Evolutionary conservation across 2,888 invertebrate genomes (phyloP).

Genomic region (Chironomus riparius): DNA sequence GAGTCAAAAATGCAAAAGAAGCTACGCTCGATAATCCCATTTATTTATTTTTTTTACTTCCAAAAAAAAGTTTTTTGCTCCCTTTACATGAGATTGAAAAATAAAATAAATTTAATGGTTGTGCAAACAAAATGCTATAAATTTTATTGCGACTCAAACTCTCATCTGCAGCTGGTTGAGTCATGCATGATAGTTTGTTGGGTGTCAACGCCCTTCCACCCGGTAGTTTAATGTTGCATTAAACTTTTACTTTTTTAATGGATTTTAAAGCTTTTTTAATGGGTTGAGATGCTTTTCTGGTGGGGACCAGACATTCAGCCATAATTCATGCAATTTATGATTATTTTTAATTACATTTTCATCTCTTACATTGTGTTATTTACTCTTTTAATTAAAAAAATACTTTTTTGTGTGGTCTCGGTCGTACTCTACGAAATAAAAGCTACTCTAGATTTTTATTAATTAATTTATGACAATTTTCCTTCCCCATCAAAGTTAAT

Average conservation of each 20-base stretch:
- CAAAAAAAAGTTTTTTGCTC: neutral
- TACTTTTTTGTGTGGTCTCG: conserved; percentile 2
- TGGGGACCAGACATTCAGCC: neutral
- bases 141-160: neutral
- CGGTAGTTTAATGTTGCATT: neutral
- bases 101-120: conserved; percentile 19
- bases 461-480: too few relatives aligned
- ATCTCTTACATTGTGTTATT: neutral
- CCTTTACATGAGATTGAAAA: neutral
- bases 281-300: neutral
- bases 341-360: conserved; percentile 23
- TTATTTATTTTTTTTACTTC: too few relatives aligned
- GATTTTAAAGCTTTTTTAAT: neutral
- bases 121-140: conserved; percentile 14
- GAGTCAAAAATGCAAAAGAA: neutral
- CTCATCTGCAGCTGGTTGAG: neutral
- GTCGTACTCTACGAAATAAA: neutral
- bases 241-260: neutral
- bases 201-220: neutral
- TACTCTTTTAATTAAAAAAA: conserved; percentile 23
- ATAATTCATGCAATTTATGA: conserved; percentile 17
- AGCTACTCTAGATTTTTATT: neutral
- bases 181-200: neutral
- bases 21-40: conserved; percentile 1
- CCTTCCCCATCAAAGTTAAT: too few relatives aligned